Percentiles rank a stretch among this genome's conserved stretches.
Evolutionary conservation across 2,888 invertebrate genomes (phyloP).

Genomic region (Flexamia atlantica): DNA sequence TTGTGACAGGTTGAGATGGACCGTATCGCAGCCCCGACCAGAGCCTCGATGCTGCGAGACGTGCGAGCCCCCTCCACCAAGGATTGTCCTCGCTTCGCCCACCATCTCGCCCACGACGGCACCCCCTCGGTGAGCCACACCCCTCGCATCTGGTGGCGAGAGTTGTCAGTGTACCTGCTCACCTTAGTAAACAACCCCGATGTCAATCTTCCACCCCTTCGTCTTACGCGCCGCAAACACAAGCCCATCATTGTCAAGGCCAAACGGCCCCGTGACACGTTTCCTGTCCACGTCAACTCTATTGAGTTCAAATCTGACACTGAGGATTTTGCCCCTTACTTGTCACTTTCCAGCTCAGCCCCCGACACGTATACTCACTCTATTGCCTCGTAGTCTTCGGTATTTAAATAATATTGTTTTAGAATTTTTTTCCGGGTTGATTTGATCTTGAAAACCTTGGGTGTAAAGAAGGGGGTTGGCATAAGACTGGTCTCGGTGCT

Average conservation of each 20-base stretch:
- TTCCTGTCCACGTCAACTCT: slow-evolving; percentile 49
- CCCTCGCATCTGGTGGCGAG: slow-evolving; percentile 50
- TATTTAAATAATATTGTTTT: neutral
- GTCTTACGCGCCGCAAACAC: slow-evolving; percentile 44
- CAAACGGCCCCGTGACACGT: slow-evolving; percentile 43
- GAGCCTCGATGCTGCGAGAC: slow-evolving; percentile 62
- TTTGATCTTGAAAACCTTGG: neutral
- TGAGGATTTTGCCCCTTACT: slow-evolving; percentile 39
- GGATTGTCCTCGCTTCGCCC: slow-evolving; percentile 54
- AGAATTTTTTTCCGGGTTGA: neutral
- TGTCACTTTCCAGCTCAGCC: slow-evolving; percentile 21
- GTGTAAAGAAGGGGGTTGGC: no score
- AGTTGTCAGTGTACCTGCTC: slow-evolving; percentile 53
- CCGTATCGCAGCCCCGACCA: slow-evolving; percentile 82
- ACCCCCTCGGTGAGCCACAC: slow-evolving; percentile 55
- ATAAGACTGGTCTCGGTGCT: no score
- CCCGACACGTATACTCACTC: slow-evolving; percentile 5
- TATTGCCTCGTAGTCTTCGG: slow-evolving; percentile 14
- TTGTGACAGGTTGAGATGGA: slow-evolving; percentile 76
- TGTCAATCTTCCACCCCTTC: slow-evolving; percentile 45
- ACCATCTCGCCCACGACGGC: slow-evolving; percentile 53
- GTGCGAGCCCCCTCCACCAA: neutral
- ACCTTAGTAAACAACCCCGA: slow-evolving; percentile 48
- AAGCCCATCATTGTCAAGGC: slow-evolving; percentile 37
- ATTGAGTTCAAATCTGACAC: slow-evolving; percentile 47